Conservation (phyloP, 1,140 invertebrate genomes). For the Papilio glaucus region DNA sequence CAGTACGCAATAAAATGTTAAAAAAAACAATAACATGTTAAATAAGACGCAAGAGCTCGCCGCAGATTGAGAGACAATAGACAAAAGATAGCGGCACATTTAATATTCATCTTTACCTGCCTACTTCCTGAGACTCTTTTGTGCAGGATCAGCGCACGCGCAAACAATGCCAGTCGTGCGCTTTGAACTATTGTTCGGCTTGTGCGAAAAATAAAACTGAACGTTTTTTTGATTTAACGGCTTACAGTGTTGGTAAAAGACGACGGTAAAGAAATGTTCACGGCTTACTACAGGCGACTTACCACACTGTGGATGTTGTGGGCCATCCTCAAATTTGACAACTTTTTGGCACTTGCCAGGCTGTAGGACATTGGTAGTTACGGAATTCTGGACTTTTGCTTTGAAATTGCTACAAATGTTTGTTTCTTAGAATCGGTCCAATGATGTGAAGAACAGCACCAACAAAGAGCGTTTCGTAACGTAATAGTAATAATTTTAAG, state of each 20-base stretch:
- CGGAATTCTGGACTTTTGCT: too few relatives aligned
- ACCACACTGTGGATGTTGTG: too few relatives aligned
- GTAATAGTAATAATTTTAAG: neutral
- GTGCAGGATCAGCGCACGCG: conserved; percentile 6
- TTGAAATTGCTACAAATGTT: too few relatives aligned
- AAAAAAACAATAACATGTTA: conserved; percentile 14
- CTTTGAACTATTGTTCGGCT: conserved; percentile 10
- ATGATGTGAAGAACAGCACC: too few relatives aligned
- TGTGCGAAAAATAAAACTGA: conserved; percentile 5
- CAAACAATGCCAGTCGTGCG: conserved; percentile 16
- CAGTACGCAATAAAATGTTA: neutral
- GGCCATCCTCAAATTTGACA: too few relatives aligned
- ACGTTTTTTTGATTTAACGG: neutral
- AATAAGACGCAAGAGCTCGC: neutral
- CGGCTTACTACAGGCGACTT: too few relatives aligned
- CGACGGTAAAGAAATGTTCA: neutral
- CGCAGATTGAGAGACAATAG: conserved; percentile 20
- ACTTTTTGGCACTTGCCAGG: too few relatives aligned
- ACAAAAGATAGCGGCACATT: conserved; percentile 16
- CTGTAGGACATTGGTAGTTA: too few relatives aligned
- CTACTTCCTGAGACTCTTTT: conserved; percentile 17
- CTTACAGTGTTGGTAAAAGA: neutral
- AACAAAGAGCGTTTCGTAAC: too few relatives aligned
- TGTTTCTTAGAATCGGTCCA: too few relatives aligned
- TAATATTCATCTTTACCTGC: conserved; percentile 22